Conservation (phyloP, 2,113 vertebrate species). For the Dipodomys merriami region DNA sequence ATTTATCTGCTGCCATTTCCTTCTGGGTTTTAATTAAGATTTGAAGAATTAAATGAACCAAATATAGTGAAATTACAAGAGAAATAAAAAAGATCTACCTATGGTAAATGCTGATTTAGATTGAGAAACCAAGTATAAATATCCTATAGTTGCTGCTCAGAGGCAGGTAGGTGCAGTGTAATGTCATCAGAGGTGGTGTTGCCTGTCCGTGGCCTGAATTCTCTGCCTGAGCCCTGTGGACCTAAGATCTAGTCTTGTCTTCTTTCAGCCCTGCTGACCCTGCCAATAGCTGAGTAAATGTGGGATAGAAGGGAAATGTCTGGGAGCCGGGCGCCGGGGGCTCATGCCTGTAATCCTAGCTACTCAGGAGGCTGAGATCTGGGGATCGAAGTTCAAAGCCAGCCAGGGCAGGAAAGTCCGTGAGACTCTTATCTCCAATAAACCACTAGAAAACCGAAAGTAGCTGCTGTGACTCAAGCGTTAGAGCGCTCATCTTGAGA, state of each 20-base stretch:
- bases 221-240: rapidly evolving
- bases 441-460: too few species aligned
- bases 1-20: conserved; percentile 83
- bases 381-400: too few species aligned
- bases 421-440: too few species aligned
- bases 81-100: conserved; percentile 71
- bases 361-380: too few species aligned
- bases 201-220: rapidly evolving
- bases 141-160: background rate
- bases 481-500: too few species aligned
- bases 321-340: too few species aligned
- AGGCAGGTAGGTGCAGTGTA: rapidly evolving
- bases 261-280: background rate
- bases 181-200: rapidly evolving
- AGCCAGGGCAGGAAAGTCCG: too few species aligned
- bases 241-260: rapidly evolving
- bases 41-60: conserved; percentile 84
- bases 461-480: too few species aligned
- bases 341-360: too few species aligned
- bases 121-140: background rate
- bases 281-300: background rate
- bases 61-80: conserved; percentile 75
- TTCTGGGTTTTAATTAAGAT: conserved; percentile 84
- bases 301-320: too few species aligned
- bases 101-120: background rate